Evolutionary conservation across 1,140 invertebrate genomes (phyloP).

Genomic region (Pentalonia nigronervosa): DNA sequence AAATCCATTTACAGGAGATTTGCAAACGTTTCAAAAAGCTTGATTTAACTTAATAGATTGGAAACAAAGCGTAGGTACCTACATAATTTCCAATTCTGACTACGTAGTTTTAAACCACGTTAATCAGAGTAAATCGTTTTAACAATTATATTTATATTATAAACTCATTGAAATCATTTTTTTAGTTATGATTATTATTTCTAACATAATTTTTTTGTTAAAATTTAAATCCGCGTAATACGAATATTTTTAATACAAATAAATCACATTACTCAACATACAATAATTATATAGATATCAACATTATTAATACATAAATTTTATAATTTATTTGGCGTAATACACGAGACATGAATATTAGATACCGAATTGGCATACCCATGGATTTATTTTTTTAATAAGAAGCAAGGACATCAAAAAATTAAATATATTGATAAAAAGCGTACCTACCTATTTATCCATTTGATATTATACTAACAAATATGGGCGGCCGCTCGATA

Average conservation of each 20-base stretch:
- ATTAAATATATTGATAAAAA: neutral
- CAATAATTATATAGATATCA: neutral
- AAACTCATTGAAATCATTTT: neutral
- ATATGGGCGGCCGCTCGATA: neutral
- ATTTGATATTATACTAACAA: neutral
- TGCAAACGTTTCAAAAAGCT: conserved; percentile 12
- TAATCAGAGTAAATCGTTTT: neutral
- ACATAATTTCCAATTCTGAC: neutral
- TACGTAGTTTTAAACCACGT: neutral
- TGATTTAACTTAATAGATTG: neutral
- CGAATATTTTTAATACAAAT: neutral
- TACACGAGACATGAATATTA: neutral
- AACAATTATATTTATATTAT: neutral
- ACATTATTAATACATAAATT: neutral
- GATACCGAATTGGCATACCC: neutral
- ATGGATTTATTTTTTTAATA: neutral
- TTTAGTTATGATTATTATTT: neutral
- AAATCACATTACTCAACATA: neutral
- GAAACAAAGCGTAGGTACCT: neutral
- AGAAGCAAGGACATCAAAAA: neutral
- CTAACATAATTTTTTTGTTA: neutral
- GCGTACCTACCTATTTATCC: neutral
- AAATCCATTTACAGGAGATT: neutral
- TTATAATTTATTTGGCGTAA: neutral
- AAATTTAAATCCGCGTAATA: neutral